Evolutionary conservation across 2,797 vertebrate genomes (phyloP), one percentile per base, ranked within the genome.

Genomic region (Vipera ursinii): DNA sequence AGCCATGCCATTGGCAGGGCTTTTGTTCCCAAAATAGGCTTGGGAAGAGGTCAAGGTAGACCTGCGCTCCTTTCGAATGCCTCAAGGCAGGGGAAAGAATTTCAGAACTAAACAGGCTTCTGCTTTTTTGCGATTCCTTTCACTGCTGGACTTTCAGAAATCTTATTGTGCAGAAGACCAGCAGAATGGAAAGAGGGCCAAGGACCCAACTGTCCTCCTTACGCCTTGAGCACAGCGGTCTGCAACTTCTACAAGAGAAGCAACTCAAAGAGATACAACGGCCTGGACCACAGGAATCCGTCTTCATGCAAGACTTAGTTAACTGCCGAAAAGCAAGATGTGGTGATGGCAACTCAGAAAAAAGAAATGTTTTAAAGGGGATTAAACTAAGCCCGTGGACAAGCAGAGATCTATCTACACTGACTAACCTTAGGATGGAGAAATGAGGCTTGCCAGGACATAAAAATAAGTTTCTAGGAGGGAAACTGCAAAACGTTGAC

Each of bases 31-130:
- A 57, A 86, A 95, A 93, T 2, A 93, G 89, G 61, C 87, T 63
- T 88, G 61, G 61, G 65, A 48, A 69, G 82, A 10, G 28, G 88
- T 88, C 85, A 78, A 89, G 92, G 69, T 86, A 56, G 55, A 85
- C 94, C 91, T 89, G 88, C 48, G 93, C 94, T 95, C 90, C 94
- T 22, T 94, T 93, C 17, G 44, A 22, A 44, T 89, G 63, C 57
- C 93, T 93, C 93, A 91, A 92, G 56, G 2, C 2, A 56, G 95
- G 95, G 93, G 82, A 91, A 95, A 89, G 89, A 89, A 94, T 92
- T 90, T 95, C 92, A 91, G 63, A 89, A 91, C 63, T 69, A 96
- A 96, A 94, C 65, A 95, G 95, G 95, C 24, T 86, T 96, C n/a
- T 0, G 3, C 10, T 69, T 87, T 94, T 93, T 88, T 61, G 89